Conservation (phyloP, 2,797 vertebrate genomes). For the Myotis planiceps region DNA sequence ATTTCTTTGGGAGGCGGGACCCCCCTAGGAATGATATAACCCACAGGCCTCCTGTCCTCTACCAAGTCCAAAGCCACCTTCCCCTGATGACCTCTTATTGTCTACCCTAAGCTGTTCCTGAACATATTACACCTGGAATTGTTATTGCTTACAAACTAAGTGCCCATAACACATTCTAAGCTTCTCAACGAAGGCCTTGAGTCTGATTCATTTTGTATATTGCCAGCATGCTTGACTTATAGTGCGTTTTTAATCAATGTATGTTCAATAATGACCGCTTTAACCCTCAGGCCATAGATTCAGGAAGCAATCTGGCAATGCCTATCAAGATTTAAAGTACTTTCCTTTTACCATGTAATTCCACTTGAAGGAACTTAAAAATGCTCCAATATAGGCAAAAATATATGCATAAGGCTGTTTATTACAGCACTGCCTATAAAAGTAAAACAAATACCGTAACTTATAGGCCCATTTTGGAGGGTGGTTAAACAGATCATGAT, state of each 20-base stretch:
- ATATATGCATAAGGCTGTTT: neutral
- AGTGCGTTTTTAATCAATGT: conserved; percentile 12
- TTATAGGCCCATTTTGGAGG: neutral
- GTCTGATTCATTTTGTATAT: conserved; percentile 12
- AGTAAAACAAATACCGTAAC: neutral
- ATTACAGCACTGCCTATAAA: neutral
- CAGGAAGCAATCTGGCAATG: neutral
- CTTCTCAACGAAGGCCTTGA: neutral
- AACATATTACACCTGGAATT: neutral
- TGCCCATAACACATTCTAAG: neutral
- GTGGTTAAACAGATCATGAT: neutral
- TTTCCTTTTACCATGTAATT: neutral
- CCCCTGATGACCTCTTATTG: neutral
- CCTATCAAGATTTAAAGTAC: neutral
- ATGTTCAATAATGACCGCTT: neutral
- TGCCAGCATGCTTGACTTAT: neutral
- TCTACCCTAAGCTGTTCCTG: neutral
- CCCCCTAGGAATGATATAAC: neutral
- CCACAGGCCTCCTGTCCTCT: neutral
- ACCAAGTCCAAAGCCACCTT: neutral
- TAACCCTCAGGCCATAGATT: neutral
- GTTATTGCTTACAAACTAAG: neutral
- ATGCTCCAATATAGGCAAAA: neutral
- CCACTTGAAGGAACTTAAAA: neutral
- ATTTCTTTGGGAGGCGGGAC: neutral